These are phyloP conservation scores for Ochlodes sylvanus DNA, from an alignment of 2,888 invertebrate genomes.

Conservation along the genomic window DNA sequence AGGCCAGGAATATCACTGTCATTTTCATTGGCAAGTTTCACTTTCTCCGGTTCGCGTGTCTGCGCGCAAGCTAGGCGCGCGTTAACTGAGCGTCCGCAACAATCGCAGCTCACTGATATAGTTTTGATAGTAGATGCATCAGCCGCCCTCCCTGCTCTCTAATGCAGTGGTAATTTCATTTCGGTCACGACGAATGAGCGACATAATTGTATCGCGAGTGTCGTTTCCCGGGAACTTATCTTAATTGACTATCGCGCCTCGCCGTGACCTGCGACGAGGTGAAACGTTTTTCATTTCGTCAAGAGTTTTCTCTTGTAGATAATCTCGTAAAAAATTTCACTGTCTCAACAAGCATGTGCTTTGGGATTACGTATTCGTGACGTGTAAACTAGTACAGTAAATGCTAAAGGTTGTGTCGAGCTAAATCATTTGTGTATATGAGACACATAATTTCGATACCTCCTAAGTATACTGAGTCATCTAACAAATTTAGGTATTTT, in stretches of 20 bases:
- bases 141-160: conserved; percentile 76
- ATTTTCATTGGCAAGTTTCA: conserved; percentile 75
- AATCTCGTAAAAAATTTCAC: conserved; percentile 63
- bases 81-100: conserved; percentile 73
- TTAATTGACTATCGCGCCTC: conserved; percentile 79
- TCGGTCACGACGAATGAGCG: conserved; percentile 81
- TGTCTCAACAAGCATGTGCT: conserved; percentile 10
- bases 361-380: background rate
- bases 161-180: conserved; percentile 78
- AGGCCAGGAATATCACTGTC: conserved; percentile 69
- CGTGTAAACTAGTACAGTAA: too few species aligned
- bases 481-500: too few species aligned
- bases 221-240: conserved; percentile 73
- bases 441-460: too few species aligned
- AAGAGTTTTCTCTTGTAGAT: conserved; percentile 69
- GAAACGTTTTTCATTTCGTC: conserved; percentile 79
- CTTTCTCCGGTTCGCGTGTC: conserved; percentile 73
- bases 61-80: conserved; percentile 68
- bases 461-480: too few species aligned
- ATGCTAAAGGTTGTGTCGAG: too few species aligned
- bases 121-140: conserved; percentile 80
- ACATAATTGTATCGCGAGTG: conserved; percentile 80
- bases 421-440: too few species aligned
- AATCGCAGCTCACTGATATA: conserved; percentile 72
- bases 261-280: conserved; percentile 76